Evolutionary conservation across 2,888 invertebrate species (phyloP), one percentile per base, ranked within the genome.

Genomic region (Cetonia aurata): DNA sequence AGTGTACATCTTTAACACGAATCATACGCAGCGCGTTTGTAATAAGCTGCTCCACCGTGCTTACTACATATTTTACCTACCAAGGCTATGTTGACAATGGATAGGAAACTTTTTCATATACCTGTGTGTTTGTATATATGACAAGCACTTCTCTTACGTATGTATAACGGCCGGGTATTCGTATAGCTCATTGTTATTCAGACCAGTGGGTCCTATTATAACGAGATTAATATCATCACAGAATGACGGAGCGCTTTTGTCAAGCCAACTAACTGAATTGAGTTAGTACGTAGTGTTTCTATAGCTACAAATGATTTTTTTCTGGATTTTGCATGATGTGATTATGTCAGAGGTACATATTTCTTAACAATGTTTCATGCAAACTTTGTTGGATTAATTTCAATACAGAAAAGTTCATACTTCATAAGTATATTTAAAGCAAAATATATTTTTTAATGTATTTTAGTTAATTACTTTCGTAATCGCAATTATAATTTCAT

Each of bases 191-290:
- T 60, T 60, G 60, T 60, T 60, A 60, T 46, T 60, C 60, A 60
- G 48, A 60, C 60, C 60, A 46, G 33, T 60, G 60, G 60, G 31
- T 60, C 12, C 60, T 31, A 46, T 60, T 60, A 60, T 46, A 60
- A 60, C 48, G 60, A 60, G 60, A 60, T 60, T 60, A 60, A 60
- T 60, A 60, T 60, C 60, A 31, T 48, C 48, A 46, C 15, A 60
- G 46, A 60, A 48, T 60, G 60, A 31, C 60, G 60, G 48, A 46
- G 31, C 48, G 60, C 60, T 60, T 60, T 60, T 60, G 60, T 60
- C 37, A 57, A 60, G 60, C 31, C 60, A 31, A 48, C 60, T 60
- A 31, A 31, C 60, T 60, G 48, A 60, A 48, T 46, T 60, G 48
- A 60, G 46, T 60, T 48, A 46, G 56, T 25, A 25, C 25, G 25